Evolutionary conservation across 2,888 invertebrate genomes (phyloP), one percentile per base, ranked within the genome.

Genomic region (Drosophila borborema): DNA sequence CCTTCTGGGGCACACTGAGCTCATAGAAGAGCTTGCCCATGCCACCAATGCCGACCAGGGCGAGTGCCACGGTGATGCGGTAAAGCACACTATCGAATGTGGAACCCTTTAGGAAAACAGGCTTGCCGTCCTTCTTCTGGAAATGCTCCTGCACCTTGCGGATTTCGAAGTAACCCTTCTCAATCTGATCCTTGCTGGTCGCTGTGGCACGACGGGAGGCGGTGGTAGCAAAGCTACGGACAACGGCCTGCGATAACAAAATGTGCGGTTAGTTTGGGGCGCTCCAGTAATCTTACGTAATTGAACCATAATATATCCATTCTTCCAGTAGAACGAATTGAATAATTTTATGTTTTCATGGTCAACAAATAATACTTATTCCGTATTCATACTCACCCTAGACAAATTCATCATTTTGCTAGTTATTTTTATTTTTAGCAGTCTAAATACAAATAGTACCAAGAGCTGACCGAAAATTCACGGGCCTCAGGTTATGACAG

Each of bases 101-200:
- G 18, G 94, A 94, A 5, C 93, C 94, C 89, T 95, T 95, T 31
- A 95, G 85, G 86, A 94, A 94, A 8, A 94, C 92, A 12, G 94
- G 94, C 63, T 93, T 91, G 53, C 94, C 94, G 86, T 95, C 94
- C 38, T 91, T 89, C 72, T 92, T 91, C 81, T 93, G 93, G 85
- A 92, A 93, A 49, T 90, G 88, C 45, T 92, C 91, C 80, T 92
- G 92, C 14, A 90, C 75, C 60, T 90, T 90, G 3, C 81, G 89
- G 63, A 92, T 61, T 75, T 92, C 92, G 20, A 87, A 86, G 58
- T 91, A 92, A 2, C 92, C 92, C 62, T 91, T 90, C 46, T 91
- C 85, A 59, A 92, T 72, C 66, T 92, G 86, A 10, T 74, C 87
- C 69, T 89, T 88, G 66, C 60, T 69, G 36, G 75, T 51, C 8